A percentile compares a stretch with the other conserved stretches of the same genome.
phyloP scores from a whole-genome alignment of 2,113 vertebrate species.

The Acrocephalus kingi region DNA sequence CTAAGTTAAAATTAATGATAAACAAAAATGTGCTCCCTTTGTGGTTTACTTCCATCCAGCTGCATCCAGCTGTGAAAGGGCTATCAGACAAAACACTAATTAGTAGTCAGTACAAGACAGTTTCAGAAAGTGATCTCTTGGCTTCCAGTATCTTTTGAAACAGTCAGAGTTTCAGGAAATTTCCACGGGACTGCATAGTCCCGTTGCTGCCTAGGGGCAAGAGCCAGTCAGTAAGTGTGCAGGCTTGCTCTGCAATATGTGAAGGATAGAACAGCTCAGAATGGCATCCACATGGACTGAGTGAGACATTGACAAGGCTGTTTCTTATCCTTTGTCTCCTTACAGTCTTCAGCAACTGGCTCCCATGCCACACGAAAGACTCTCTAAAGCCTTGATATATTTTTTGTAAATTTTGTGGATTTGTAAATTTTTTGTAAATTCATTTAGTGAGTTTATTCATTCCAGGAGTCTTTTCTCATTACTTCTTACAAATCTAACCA shows the following conservation, averaged over 20 bases:
- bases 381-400: not conserved
- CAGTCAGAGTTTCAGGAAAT: not conserved
- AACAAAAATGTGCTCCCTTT: conserved; percentile 8
- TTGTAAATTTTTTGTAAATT: not conserved
- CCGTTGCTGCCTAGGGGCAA: not conserved
- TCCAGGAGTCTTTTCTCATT: not conserved
- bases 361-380: not conserved
- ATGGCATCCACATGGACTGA: accelerated
- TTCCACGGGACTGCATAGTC: not conserved
- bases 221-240: not conserved
- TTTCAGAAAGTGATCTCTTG: conserved; percentile 4
- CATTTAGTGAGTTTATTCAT: not conserved
- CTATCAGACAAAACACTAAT: conserved; percentile 39
- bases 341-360: not conserved
- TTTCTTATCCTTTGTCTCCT: not conserved
- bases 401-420: too few species aligned
- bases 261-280: not conserved
- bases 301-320: not conserved
- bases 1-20: conserved; percentile 26
- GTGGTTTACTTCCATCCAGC: conserved; percentile 18
- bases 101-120: not conserved
- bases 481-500: not conserved
- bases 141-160: not conserved
- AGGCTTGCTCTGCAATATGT: accelerated
- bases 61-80: conserved; percentile 36